Conservation (phyloP, 2,797 vertebrate species). For the Peromyscus attwateri region DNA sequence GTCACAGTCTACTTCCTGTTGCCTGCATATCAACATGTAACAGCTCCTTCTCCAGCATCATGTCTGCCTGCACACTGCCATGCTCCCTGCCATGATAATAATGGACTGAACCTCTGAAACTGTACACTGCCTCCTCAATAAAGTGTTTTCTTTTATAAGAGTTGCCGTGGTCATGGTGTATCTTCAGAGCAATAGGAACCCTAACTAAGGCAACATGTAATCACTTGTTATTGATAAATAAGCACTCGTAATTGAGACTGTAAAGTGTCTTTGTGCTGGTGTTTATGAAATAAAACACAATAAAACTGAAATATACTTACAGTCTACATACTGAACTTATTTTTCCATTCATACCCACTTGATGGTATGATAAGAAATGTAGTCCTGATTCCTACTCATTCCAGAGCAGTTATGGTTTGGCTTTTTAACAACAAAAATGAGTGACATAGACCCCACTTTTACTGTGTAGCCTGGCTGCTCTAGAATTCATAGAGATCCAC, state of each 20-base stretch:
- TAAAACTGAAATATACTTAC: not conserved
- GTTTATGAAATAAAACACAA: constrained; percentile 21
- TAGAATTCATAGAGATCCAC: not conserved
- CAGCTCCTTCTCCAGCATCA: too few species aligned
- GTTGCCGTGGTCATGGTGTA: too few species aligned
- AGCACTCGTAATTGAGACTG: not conserved
- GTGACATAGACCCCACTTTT: not conserved
- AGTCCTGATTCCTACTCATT: not conserved
- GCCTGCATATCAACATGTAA: too few species aligned
- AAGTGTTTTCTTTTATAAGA: too few species aligned
- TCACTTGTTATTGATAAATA: not conserved
- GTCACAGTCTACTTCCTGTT: too few species aligned
- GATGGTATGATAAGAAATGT: not conserved
- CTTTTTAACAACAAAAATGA: constrained; percentile 41
- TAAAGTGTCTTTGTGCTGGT: constrained; percentile 21
- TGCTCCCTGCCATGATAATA: too few species aligned
- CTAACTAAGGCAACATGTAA: not conserved
- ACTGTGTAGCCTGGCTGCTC: not conserved
- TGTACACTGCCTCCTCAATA: too few species aligned
- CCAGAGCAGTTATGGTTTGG: not conserved
- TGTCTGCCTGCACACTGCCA: too few species aligned
- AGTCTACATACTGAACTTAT: not conserved
- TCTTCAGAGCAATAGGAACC: too few species aligned
- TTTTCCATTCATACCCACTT: not conserved
- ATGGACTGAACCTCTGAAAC: too few species aligned